Conservation (phyloP, 1,140 invertebrate species). For the Drosophila hydei region DNA sequence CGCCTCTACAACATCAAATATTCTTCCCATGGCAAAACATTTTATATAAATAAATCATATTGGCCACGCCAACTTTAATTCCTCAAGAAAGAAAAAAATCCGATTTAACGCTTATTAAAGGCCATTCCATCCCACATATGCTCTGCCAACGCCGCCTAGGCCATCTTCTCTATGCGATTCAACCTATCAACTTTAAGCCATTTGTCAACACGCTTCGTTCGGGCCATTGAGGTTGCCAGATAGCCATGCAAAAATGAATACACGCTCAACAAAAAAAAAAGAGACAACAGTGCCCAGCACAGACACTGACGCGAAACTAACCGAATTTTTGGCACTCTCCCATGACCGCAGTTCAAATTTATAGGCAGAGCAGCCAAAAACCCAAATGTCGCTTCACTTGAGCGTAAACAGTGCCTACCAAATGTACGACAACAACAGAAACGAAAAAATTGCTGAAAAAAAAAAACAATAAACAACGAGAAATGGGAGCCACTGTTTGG, state of each 20-base stretch:
- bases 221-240: neutral
- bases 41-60: conserved; percentile 1
- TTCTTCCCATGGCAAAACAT: neutral
- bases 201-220: conserved; percentile 58
- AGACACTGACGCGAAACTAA: conserved; percentile 20
- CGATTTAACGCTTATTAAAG: conserved; percentile 15
- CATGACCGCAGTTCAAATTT: conserved; percentile 63
- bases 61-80: neutral
- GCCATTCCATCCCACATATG: neutral
- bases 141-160: conserved; percentile 23
- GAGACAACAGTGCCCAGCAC: neutral
- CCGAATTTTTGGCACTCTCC: conserved; percentile 33
- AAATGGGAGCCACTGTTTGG: conserved; percentile 14
- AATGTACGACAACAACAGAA: conserved; percentile 45
- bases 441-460: neutral
- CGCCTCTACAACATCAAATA: neutral
- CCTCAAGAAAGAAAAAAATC: neutral
- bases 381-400: conserved; percentile 74
- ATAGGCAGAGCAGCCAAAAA: conserved; percentile 69
- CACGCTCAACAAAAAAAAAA: conserved; percentile 12
- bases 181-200: conserved; percentile 56
- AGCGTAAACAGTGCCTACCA: conserved; percentile 72
- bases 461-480: conserved; percentile 25
- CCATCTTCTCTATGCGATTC: conserved; percentile 1
- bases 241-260: conserved; percentile 58